Conservation (phyloP, 2,797 vertebrate species). For the Danio jaintianensis region DNA sequence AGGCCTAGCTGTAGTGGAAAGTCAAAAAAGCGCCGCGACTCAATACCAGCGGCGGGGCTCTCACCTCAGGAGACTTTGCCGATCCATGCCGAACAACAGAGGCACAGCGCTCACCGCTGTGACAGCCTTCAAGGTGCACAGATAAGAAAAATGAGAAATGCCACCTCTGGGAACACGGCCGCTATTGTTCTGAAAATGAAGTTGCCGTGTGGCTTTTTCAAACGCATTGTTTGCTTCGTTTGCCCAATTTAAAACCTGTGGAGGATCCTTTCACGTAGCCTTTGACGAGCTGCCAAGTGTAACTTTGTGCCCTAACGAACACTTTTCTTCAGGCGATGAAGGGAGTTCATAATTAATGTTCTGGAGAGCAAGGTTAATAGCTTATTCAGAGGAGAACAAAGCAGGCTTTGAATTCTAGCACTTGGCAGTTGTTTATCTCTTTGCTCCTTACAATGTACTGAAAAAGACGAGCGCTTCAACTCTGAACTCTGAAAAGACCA, state of each 20-base stretch:
- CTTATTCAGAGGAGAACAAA: slow-evolving; percentile 50
- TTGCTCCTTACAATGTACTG: not conserved
- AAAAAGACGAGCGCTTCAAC: slow-evolving; percentile 3
- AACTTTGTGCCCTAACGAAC: slow-evolving; percentile 40
- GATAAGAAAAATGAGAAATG: slow-evolving; percentile 79
- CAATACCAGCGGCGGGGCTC: slow-evolving; percentile 68
- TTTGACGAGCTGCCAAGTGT: slow-evolving; percentile 47
- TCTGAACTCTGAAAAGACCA: not conserved
- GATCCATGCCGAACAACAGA: slow-evolving; percentile 69
- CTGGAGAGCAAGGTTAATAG: slow-evolving; percentile 51
- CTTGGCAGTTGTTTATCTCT: slow-evolving; percentile 39
- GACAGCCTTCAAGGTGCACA: slow-evolving; percentile 76
- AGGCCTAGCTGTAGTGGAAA: slow-evolving; percentile 63
- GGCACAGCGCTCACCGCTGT: slow-evolving; percentile 66
- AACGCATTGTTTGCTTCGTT: slow-evolving; percentile 65
- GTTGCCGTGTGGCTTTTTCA: slow-evolving; percentile 60
- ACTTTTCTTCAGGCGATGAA: slow-evolving; percentile 36
- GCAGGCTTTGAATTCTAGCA: slow-evolving; percentile 36
- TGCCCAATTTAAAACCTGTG: slow-evolving; percentile 40
- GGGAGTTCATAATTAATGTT: slow-evolving; percentile 54
- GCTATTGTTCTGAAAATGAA: slow-evolving; percentile 66
- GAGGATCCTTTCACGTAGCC: slow-evolving; percentile 47
- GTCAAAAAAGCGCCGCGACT: slow-evolving; percentile 72
- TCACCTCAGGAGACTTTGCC: slow-evolving; percentile 69
- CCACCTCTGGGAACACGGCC: slow-evolving; percentile 66